Base-by-base conservation (phyloP, 1,140 invertebrate species). In the Dinoponera quadriceps region DNA sequence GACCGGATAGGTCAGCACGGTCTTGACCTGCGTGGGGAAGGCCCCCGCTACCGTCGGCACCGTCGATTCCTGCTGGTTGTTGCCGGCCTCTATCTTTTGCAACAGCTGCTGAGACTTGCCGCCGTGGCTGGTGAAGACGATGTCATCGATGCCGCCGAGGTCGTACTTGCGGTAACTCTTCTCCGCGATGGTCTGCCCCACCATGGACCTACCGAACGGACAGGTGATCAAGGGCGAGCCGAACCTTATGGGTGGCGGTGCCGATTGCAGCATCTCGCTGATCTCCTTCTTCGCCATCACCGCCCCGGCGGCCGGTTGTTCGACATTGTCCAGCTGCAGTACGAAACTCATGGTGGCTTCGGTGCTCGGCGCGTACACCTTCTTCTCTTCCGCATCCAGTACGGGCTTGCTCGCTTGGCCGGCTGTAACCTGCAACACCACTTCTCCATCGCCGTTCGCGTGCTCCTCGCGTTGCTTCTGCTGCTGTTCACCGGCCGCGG, bases 341-440 rank as follows among this genome's bases (percentile, higher is more conserved):
- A 93, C 88, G 57, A 93, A 91, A 75, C 88, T 93, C 90, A 93
- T 90, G 91, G 93, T 87, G 90, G 93, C 72, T 71, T 92, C 91
- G 60, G 87, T 60, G 29, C 51, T 78, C 49, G 84, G 83, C 16
- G 63, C 80, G 25, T 57, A 68, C 22, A 84, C 78, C 66, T 74
- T 66, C 55, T 82, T 65, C 69, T 62, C n/a, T 57, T 27, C 38
- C 55, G 20, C 27, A 9, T 44, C 38, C 14, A 55, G 38, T 16
- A 27, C 13, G 7, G 75, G 48, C 16, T 77, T 77, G 0, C 20
- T 38, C 9, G 75, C 44, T 48, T 62, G 27, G 69, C 44, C 51
- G 38, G 57, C 59, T 22, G 55, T 77, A 74, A 14, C 25, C 73
- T 60, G 65, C 25, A 44, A 44, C 38, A 18, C 25, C 22, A 25